A percentile compares a stretch with the other conserved stretches of the same genome.
Conservation (phyloP, 2,888 invertebrate genomes). For the Macrophya alboannulata region DNA sequence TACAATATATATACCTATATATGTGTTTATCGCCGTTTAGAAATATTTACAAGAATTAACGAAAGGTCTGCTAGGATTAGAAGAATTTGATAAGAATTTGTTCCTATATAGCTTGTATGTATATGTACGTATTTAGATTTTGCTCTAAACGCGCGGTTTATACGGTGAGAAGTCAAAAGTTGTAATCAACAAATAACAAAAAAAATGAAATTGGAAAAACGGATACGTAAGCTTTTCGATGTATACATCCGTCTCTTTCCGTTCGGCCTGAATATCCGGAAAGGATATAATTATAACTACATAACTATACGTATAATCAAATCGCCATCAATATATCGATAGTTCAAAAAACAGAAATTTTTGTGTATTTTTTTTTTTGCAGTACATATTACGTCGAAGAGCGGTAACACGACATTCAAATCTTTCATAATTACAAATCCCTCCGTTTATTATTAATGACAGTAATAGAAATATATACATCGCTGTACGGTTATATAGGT, state of each 20-base stretch:
- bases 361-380: background rate
- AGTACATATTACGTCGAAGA: background rate
- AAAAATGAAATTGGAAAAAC: background rate
- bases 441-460: no score
- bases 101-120: background rate
- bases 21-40: conserved; percentile 1
- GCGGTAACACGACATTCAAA: background rate
- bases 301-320: background rate
- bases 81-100: background rate
- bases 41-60: background rate
- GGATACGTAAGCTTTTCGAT: background rate
- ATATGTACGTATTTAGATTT: background rate
- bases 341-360: background rate
- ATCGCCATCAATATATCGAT: background rate
- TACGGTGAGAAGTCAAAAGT: background rate
- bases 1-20: background rate
- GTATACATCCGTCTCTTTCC: background rate
- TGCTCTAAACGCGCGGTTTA: background rate
- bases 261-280: background rate
- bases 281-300: no score
- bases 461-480: background rate
- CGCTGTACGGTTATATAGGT: no score
- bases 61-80: background rate
- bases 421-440: background rate
- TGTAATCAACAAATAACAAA: background rate